Conservation (phyloP, 2,797 vertebrate species). For the Pitangus sulphuratus region DNA sequence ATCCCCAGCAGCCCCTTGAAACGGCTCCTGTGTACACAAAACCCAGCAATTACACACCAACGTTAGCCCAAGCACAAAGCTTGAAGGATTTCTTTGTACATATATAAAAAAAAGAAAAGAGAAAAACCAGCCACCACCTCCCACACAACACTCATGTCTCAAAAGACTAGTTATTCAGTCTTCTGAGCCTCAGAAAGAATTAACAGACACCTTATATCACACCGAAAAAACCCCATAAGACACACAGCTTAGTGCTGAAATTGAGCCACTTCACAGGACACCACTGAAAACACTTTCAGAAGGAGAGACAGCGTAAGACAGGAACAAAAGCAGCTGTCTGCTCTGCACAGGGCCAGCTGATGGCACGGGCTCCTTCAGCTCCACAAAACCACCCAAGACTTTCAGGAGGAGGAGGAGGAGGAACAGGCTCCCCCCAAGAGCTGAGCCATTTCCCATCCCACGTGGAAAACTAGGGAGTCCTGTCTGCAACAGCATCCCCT, state of each 20-base stretch:
- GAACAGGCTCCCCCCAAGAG: not conserved
- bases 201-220: not conserved
- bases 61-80: not conserved
- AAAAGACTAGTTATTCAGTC: not conserved
- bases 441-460: not conserved
- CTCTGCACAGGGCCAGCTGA: not conserved
- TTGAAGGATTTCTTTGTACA: not conserved
- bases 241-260: not conserved
- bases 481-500: not conserved
- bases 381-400: not conserved
- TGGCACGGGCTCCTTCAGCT: rapidly evolving
- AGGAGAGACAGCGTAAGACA: not conserved
- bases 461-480: not conserved
- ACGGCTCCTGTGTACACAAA: rapidly evolving
- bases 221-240: not conserved
- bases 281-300: not conserved
- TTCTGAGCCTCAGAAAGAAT: not conserved
- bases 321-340: not conserved
- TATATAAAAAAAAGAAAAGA: not conserved
- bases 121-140: not conserved
- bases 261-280: not conserved
- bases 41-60: not conserved
- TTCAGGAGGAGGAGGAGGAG: not conserved
- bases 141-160: not conserved
- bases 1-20: not conserved